These are phyloP conservation scores for Orchestia grillus DNA, from an alignment of 1,140 invertebrate genomes.

Conservation along the genomic window DNA sequence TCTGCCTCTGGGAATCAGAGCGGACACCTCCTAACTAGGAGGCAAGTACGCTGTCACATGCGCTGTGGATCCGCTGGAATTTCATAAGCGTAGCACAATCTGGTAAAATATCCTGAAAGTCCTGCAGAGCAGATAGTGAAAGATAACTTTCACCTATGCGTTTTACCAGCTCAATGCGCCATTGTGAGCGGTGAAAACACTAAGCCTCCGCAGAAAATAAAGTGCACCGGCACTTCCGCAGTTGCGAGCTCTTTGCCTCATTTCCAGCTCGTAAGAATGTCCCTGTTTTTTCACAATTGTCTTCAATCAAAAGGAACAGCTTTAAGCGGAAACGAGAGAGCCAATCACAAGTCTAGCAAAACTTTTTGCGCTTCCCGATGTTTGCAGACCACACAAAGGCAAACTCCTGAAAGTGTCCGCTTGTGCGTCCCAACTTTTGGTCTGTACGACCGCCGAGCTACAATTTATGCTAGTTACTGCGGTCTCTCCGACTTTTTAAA, in stretches of 20 bases:
- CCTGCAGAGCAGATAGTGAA: no score
- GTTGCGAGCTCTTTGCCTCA: neutral
- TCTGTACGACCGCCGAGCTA: neutral
- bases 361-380: neutral
- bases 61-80: no score
- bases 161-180: neutral
- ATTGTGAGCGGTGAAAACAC: neutral
- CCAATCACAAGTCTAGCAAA: neutral
- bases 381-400: neutral
- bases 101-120: no score
- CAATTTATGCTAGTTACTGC: neutral
- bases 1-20: no score
- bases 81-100: no score
- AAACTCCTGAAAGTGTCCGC: neutral
- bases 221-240: neutral
- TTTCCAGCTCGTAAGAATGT: neutral
- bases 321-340: neutral
- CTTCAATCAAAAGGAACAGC: neutral
- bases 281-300: neutral
- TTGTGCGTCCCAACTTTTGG: neutral
- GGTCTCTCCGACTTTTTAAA: neutral
- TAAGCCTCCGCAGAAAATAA: neutral
- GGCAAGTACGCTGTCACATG: no score
- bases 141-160: neutral
- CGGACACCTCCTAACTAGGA: no score